Conservation (phyloP, 2,888 invertebrate genomes). For the Diaphora mendica region DNA sequence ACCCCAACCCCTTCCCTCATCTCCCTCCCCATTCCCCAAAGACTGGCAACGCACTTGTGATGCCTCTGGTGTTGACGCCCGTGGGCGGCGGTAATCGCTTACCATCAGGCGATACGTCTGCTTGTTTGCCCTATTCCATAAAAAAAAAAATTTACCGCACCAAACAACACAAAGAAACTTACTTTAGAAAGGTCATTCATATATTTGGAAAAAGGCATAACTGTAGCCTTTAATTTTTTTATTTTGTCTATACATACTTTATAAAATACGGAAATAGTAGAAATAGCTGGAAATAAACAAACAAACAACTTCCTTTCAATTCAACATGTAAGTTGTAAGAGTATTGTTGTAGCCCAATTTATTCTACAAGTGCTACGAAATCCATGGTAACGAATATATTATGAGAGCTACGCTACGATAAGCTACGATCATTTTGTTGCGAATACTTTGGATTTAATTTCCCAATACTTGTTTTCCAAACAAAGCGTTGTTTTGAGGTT, state of each 20-base stretch:
- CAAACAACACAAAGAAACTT: neutral
- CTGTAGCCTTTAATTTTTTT: neutral
- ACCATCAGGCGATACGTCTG: no score
- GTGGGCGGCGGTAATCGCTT: no score
- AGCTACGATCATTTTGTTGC: slow-evolving; percentile 34
- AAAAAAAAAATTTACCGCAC: no score
- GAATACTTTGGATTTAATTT: slow-evolving; percentile 26
- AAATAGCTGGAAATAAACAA: neutral
- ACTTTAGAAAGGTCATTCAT: neutral
- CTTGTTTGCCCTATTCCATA: no score
- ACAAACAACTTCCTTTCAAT: neutral
- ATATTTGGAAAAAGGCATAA: neutral
- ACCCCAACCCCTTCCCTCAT: no score
- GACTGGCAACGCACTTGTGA: no score
- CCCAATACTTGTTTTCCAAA: slow-evolving; percentile 24
- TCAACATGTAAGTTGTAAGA: neutral
- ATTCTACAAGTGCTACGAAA: slow-evolving; percentile 42
- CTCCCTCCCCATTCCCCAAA: no score
- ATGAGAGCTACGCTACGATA: slow-evolving; percentile 40
- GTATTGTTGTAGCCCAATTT: slow-evolving; percentile 10
- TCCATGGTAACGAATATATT: slow-evolving; percentile 33
- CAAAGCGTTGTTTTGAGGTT: slow-evolving; percentile 31
- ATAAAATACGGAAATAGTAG: neutral
- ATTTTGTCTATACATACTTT: neutral
- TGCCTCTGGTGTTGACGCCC: no score